phyloP scores from a whole-genome alignment of 2,797 vertebrate species.

The Gadopsis marmoratus region DNA sequence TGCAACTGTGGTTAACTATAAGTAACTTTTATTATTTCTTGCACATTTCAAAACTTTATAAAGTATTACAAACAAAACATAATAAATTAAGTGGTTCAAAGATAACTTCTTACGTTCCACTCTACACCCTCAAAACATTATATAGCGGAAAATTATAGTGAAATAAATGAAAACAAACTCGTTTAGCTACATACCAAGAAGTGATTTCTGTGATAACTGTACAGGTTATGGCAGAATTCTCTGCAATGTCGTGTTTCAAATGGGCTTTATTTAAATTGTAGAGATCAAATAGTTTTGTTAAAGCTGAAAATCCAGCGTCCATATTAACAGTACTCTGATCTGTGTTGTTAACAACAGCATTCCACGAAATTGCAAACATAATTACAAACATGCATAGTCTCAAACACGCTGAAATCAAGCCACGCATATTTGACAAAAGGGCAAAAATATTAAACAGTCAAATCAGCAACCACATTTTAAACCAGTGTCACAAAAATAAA shows the following conservation, averaged over 20 bases:
- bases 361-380: constrained; percentile 65
- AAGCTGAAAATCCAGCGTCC: constrained; percentile 42
- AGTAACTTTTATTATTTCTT: constrained; percentile 73
- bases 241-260: constrained; percentile 8
- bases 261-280: constrained; percentile 8
- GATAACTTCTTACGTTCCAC: constrained; percentile 73
- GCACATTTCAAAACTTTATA: constrained; percentile 66
- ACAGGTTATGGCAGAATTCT: constrained; percentile 49
- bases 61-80: constrained; percentile 76
- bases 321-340: constrained; percentile 42
- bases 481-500: constrained; percentile 49
- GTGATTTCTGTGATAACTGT: constrained; percentile 41
- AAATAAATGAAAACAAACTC: constrained; percentile 56
- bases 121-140: constrained; percentile 49
- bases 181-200: constrained; percentile 40
- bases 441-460: constrained; percentile 63
- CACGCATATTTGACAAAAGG: constrained; percentile 48
- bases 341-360: constrained; percentile 50
- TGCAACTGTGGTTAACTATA: constrained; percentile 43
- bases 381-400: constrained; percentile 72
- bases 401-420: constrained; percentile 55
- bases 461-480: constrained; percentile 53
- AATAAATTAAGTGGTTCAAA: constrained; percentile 83
- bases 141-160: constrained; percentile 40
- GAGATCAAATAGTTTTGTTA: constrained; percentile 35